Conservation (phyloP, 1,140 invertebrate genomes). For the Hermetia illucens region DNA sequence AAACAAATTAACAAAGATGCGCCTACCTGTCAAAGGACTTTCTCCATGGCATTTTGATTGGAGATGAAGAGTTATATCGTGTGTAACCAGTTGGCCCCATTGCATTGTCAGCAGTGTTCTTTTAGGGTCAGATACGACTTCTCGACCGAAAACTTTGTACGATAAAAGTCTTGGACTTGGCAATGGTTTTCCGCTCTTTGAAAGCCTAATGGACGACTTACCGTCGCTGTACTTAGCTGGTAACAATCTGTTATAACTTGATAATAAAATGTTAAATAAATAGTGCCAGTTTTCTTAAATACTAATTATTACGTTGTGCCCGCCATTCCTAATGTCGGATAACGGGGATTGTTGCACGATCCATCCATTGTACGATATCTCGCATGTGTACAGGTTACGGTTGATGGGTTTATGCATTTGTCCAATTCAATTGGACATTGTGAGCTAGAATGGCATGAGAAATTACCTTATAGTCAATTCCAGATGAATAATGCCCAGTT, state of each 20-base stretch:
- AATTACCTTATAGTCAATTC: no score
- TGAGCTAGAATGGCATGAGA: no score
- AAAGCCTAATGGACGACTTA: constrained; percentile 41
- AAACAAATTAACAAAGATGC: neutral
- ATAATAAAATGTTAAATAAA: neutral
- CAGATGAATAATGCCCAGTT: no score
- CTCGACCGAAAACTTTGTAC: constrained; percentile 45
- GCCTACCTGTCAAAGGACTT: constrained; percentile 56
- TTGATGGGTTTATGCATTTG: no score
- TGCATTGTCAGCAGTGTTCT: constrained; percentile 66
- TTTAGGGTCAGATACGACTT: constrained; percentile 46
- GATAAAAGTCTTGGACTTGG: constrained; percentile 59
- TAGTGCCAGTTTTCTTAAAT: neutral
- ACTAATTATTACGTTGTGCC: constrained; percentile 38
- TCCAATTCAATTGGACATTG: constrained; percentile 15
- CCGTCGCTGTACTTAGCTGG: constrained; percentile 64
- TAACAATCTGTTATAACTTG: constrained; percentile 54
- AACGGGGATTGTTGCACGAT: constrained; percentile 67
- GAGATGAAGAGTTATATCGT: constrained; percentile 65
- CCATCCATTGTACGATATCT: constrained; percentile 69
- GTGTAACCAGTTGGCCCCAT: constrained; percentile 74
- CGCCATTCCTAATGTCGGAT: constrained; percentile 58
- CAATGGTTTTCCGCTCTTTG: constrained; percentile 38
- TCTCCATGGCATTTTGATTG: constrained; percentile 47
- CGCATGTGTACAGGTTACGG: constrained; percentile 30